Conservation (phyloP, 2,888 invertebrate genomes). For the Dolomedes plantarius region DNA sequence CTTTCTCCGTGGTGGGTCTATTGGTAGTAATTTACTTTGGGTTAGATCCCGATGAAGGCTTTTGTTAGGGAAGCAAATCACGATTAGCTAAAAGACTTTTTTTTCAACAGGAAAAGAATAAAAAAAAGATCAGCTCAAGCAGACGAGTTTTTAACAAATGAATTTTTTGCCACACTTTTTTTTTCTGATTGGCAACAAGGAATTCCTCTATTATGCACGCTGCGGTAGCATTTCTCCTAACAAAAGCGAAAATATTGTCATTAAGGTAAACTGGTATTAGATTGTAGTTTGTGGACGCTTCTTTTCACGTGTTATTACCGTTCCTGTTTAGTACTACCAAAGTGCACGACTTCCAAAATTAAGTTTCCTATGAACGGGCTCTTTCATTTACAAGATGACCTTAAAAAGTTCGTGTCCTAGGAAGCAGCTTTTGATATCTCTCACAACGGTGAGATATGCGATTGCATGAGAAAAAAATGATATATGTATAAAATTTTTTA, state of each 20-base stretch:
- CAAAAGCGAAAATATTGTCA: background rate
- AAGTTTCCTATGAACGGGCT: background rate
- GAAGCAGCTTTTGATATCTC: no score
- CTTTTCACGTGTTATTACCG: background rate
- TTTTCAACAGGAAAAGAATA: background rate
- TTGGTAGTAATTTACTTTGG: slow-evolving; percentile 11
- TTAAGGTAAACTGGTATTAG: background rate
- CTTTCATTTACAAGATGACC: background rate
- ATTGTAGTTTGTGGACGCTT: background rate
- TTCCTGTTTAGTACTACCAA: background rate
- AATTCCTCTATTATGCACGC: background rate
- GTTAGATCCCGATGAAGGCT: background rate
- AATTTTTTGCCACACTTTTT: background rate
- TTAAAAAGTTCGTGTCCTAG: no score
- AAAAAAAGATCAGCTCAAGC: background rate
- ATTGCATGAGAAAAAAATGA: no score
- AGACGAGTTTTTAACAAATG: background rate
- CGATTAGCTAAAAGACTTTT: slow-evolving; percentile 3
- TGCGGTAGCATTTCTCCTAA: background rate
- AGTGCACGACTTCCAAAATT: background rate
- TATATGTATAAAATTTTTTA: no score
- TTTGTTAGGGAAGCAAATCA: background rate
- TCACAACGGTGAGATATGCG: no score
- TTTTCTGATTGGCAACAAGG: background rate
- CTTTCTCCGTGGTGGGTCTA: background rate